Percentiles rank a stretch among this genome's conserved stretches.
Evolutionary conservation across 2,888 invertebrate genomes (phyloP).

Genomic region (Chesias legatella): DNA sequence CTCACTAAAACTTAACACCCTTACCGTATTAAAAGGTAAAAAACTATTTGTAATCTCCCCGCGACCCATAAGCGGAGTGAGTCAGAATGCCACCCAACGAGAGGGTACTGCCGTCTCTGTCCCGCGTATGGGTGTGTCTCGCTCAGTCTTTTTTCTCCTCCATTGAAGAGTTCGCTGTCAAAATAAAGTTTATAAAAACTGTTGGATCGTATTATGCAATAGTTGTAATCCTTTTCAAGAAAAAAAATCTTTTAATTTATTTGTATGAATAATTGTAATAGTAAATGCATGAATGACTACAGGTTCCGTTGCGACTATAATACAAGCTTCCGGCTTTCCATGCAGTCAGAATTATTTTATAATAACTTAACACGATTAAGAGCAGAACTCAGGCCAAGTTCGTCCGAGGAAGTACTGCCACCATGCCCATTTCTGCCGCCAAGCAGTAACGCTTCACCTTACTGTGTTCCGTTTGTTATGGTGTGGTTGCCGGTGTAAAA

Average conservation of each 20-base stretch:
- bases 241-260: conserved; percentile 2
- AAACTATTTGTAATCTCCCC: conserved; percentile 24
- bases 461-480: too few relatives aligned
- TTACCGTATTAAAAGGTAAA: conserved; percentile 24
- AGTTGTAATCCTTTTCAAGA: conserved; percentile 16
- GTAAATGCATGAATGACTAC: conserved; percentile 1
- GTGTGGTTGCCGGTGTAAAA: too few relatives aligned
- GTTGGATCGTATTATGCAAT: conserved; percentile 62
- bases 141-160: conserved; percentile 54
- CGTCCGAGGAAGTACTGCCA: too few relatives aligned
- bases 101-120: conserved; percentile 35
- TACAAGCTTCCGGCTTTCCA: too few relatives aligned
- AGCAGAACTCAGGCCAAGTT: too few relatives aligned
- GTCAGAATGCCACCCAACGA: conserved; percentile 72
- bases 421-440: too few relatives aligned
- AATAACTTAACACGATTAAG: too few relatives aligned
- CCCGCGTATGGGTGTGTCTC: conserved; percentile 44
- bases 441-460: too few relatives aligned
- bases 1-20: conserved; percentile 36
- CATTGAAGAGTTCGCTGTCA: conserved; percentile 77
- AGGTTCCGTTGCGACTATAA: too few relatives aligned
- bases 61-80: conserved; percentile 42
- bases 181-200: conserved; percentile 79
- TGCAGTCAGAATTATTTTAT: too few relatives aligned
- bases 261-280: neutral